A percentile compares a stretch with the other conserved stretches of the same genome.
Evolutionary conservation across 2,797 vertebrate genomes (phyloP).

Genomic region (Novumbra hubbsi): DNA sequence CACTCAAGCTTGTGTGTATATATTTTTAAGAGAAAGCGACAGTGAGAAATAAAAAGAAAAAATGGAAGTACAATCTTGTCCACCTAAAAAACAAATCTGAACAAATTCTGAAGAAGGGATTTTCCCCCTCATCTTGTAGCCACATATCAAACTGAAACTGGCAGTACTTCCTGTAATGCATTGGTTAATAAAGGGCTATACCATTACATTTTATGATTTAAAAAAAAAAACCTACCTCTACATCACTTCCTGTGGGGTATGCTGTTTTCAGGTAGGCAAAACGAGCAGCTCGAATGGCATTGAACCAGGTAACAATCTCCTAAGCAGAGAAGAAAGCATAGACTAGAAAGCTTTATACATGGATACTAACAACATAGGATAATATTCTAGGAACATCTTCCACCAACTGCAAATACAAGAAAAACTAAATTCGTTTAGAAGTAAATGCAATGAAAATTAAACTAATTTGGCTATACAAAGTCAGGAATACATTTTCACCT

Average conservation of each 20-base stretch:
- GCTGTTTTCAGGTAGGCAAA: conserved; percentile 83
- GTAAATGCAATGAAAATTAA: background rate
- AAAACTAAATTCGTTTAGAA: background rate
- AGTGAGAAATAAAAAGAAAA: no score
- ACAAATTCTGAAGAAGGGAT: no score
- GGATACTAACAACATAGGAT: background rate
- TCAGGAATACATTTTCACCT: conserved; percentile 68
- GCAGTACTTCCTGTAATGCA: conserved; percentile 22
- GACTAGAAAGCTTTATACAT: conserved; percentile 10
- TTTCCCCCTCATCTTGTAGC: background rate
- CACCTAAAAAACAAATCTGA: no score
- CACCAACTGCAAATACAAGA: background rate
- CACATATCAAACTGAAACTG: conserved; percentile 22
- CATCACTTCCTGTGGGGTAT: conserved; percentile 80
- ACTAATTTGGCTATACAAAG: background rate
- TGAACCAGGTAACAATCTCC: conserved; percentile 95
- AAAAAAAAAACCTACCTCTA: conserved; percentile 73
- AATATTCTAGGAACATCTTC: background rate
- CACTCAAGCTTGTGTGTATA: no score
- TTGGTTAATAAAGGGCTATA: background rate
- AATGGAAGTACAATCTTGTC: no score
- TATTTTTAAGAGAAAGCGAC: no score
- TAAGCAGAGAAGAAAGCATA: conserved; percentile 47
- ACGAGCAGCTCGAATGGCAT: conserved; percentile 85
- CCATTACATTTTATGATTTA: background rate